Conservation (phyloP, 1,140 invertebrate species). For the Cyclina sinensis region DNA sequence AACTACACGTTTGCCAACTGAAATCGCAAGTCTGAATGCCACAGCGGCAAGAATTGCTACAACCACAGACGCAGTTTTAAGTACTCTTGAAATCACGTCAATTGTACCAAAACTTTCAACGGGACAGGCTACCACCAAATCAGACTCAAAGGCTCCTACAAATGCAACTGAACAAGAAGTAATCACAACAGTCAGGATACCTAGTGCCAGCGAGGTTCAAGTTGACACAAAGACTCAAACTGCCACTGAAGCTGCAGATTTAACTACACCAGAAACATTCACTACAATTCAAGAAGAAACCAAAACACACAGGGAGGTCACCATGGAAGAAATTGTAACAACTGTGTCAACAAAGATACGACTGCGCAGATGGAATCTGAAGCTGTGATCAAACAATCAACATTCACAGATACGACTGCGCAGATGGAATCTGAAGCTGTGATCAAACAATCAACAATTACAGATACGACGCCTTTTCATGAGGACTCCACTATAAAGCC, state of each 20-base stretch:
- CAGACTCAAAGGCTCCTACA: not conserved
- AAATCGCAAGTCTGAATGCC: not conserved
- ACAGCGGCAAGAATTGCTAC: not conserved
- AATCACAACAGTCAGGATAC: not conserved
- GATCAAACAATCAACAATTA: not conserved
- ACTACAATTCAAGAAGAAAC: not conserved
- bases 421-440: not conserved
- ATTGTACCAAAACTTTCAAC: not conserved
- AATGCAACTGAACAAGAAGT: not conserved
- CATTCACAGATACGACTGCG: not conserved
- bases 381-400: not conserved
- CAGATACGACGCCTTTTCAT: not conserved
- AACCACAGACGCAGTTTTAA: not conserved
- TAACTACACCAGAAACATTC: not conserved
- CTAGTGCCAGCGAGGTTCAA: not conserved
- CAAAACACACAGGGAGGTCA: not conserved
- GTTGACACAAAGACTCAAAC: not conserved
- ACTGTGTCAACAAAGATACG: not conserved
- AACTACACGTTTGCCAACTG: not conserved
- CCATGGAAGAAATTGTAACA: not conserved
- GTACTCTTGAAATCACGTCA: not conserved
- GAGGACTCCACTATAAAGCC: not conserved
- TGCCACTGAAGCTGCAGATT: not conserved
- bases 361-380: too few species aligned
- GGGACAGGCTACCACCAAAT: not conserved